phyloP scores from a whole-genome alignment of 2,888 invertebrate genomes.

The Papilio protenor region DNA sequence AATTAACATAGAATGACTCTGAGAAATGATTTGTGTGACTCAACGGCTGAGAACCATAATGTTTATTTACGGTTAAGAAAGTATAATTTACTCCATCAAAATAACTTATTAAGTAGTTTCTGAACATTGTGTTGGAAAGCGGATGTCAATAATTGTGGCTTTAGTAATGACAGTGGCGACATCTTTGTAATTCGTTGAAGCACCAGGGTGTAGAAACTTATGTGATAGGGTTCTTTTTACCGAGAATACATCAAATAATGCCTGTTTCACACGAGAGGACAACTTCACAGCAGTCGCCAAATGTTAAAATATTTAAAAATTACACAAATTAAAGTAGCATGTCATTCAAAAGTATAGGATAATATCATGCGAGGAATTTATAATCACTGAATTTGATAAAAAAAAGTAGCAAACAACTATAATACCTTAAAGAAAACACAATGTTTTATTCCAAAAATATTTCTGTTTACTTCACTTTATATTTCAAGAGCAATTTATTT shows the following conservation, averaged over 20 bases:
- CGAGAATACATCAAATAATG: not conserved
- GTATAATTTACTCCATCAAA: not conserved
- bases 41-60: conserved; percentile 27
- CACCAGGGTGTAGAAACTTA: not conserved
- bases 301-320: too few species aligned
- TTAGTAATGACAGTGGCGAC: conserved; percentile 23
- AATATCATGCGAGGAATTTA: not conserved
- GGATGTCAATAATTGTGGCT: conserved; percentile 35
- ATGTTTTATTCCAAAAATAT: not conserved
- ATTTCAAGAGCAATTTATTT: conserved; percentile 42
- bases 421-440: not conserved
- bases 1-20: conserved; percentile 26
- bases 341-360: not conserved
- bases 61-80: conserved; percentile 20
- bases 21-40: conserved; percentile 14
- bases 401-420: too few species aligned
- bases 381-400: too few species aligned
- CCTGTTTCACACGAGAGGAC: not conserved
- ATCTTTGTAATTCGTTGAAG: conserved; percentile 13
- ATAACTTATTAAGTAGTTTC: conserved; percentile 18
- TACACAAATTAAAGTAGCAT: too few species aligned
- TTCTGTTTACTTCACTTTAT: conserved; percentile 35
- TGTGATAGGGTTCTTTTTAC: not conserved
- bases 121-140: conserved; percentile 20
- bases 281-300: not conserved